Evolutionary conservation across 2,888 invertebrate species (phyloP).

Genomic region (Cryptocephalus primarius): DNA sequence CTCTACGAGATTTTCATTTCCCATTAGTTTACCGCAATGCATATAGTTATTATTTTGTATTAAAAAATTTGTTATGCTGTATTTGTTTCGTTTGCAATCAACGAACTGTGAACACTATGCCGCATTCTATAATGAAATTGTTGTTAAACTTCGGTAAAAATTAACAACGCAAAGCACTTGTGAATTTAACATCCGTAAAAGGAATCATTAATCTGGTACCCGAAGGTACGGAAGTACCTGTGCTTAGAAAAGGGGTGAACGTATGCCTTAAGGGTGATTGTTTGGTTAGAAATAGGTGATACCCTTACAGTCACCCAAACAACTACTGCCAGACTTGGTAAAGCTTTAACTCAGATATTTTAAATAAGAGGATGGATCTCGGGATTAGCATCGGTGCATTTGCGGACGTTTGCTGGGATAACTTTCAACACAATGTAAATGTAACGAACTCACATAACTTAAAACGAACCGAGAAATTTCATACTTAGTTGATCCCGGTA

Average conservation of each 20-base stretch:
- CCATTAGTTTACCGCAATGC: slow-evolving; percentile 1
- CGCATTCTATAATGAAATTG: not conserved
- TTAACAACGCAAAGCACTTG: slow-evolving; percentile 11
- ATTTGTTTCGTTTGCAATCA: slow-evolving; percentile 18
- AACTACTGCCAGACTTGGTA: not conserved
- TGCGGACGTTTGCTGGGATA: too few species aligned
- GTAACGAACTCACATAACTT: too few species aligned
- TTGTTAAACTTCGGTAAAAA: too few species aligned
- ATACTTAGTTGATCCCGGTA: too few species aligned
- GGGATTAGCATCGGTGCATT: too few species aligned
- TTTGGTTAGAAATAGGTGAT: slow-evolving; percentile 23
- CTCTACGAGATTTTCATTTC: slow-evolving; percentile 9
- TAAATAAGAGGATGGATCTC: too few species aligned
- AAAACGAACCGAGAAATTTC: too few species aligned
- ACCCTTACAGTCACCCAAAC: slow-evolving; percentile 3
- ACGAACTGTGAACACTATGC: slow-evolving; percentile 20
- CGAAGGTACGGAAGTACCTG: slow-evolving; percentile 4
- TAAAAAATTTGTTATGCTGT: slow-evolving; percentile 17
- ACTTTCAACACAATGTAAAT: too few species aligned
- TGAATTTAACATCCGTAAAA: slow-evolving; percentile 17
- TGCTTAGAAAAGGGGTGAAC: slow-evolving; percentile 14
- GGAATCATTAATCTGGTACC: too few species aligned
- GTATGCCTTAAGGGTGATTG: slow-evolving; percentile 26
- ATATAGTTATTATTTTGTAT: slow-evolving; percentile 13
- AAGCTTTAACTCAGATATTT: not conserved